These are phyloP conservation scores for Sciurus carolinensis DNA, from an alignment of 2,797 vertebrate species.

Conservation along the genomic window DNA sequence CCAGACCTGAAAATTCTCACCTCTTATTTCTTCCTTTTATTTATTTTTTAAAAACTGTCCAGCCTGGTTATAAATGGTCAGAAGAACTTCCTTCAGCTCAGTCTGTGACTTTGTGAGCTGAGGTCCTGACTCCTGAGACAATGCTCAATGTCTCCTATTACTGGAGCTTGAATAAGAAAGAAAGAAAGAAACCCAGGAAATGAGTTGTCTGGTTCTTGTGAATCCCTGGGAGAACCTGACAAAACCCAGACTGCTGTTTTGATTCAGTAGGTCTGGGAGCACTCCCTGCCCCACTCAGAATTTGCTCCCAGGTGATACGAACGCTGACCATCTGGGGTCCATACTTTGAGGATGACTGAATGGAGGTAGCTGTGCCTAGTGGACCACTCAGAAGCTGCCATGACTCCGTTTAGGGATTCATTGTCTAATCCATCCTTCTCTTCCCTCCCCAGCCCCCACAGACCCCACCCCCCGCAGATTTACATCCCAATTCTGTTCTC, in stretches of 20 bases:
- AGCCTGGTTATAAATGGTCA: neutral
- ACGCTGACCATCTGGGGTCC: fast-evolving
- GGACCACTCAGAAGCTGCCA: neutral
- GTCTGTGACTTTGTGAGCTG: neutral
- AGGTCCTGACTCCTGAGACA: neutral
- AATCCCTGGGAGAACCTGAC: neutral
- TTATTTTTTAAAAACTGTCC: neutral
- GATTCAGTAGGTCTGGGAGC: neutral
- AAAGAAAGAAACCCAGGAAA: neutral
- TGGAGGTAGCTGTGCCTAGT: fast-evolving
- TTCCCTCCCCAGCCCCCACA: too few species aligned
- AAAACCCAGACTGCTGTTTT: neutral
- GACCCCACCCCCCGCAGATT: neutral
- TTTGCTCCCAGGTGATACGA: too few species aligned
- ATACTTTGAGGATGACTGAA: neutral
- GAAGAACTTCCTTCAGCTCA: neutral
- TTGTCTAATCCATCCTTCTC: neutral
- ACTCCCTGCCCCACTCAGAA: neutral
- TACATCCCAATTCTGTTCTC: neutral
- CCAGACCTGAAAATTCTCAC: neutral
- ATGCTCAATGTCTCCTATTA: too few species aligned
- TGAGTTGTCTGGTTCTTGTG: neutral
- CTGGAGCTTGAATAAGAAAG: neutral
- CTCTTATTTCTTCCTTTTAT: neutral
- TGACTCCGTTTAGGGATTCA: neutral